Percentiles rank a stretch among this genome's conserved stretches.
Conservation (phyloP, 2,113 vertebrate genomes). For the Hypomesus transpacificus region DNA sequence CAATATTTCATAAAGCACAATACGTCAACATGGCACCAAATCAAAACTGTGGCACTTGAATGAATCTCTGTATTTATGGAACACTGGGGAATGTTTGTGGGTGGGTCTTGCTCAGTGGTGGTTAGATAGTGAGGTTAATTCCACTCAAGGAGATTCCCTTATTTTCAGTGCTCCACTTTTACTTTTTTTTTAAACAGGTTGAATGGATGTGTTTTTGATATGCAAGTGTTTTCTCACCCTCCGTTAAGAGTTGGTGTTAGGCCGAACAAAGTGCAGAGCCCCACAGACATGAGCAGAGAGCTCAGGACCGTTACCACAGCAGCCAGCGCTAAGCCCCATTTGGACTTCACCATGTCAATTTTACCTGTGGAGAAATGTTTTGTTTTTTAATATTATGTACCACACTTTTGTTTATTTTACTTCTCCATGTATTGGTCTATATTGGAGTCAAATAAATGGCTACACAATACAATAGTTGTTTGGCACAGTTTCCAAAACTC, state of each 20-base stretch:
- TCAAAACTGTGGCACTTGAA: not conserved
- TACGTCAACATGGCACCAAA: too few species aligned
- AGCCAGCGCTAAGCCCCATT: slow-evolving; percentile 95
- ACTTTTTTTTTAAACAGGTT: not conserved
- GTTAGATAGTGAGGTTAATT: slow-evolving; percentile 9
- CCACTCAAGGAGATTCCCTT: not conserved
- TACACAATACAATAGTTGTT: not conserved
- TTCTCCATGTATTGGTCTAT: too few species aligned
- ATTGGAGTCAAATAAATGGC: too few species aligned
- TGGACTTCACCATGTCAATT: slow-evolving; percentile 99
- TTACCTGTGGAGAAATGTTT: slow-evolving; percentile 74
- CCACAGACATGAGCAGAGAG: slow-evolving; percentile 97
- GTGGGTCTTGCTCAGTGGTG: slow-evolving; percentile 30
- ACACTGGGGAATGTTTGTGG: slow-evolving; percentile 2
- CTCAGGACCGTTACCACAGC: slow-evolving; percentile 97
- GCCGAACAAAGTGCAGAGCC: slow-evolving; percentile 94
- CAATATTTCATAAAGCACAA: too few species aligned
- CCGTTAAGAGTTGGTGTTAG: slow-evolving; percentile 96
- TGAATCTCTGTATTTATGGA: not conserved
- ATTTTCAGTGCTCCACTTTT: not conserved
- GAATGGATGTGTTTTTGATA: not conserved
- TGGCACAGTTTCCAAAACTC: too few species aligned
- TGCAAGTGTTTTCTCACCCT: slow-evolving; percentile 77
- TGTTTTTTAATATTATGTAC: too few species aligned
- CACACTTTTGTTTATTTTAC: too few species aligned